phyloP scores from a whole-genome alignment of 2,797 vertebrate species.

The Phataginus tetradactyla region DNA sequence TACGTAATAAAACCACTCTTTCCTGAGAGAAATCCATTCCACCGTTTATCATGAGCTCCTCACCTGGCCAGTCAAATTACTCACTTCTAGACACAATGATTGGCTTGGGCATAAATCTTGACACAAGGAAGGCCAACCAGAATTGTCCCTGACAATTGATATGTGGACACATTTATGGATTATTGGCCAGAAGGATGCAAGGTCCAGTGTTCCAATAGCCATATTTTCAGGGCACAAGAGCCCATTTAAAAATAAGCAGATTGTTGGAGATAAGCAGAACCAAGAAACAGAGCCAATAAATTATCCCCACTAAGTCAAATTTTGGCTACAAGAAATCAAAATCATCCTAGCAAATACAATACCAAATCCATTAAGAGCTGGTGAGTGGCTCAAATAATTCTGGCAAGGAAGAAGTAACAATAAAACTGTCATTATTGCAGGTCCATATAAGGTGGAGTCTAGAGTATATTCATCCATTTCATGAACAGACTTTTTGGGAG shows the following conservation, averaged over 20 bases:
- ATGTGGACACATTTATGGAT: not conserved
- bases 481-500: not conserved
- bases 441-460: not conserved
- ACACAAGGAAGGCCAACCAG: not conserved
- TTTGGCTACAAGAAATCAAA: conserved; percentile 32
- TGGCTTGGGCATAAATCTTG: not conserved
- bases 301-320: not conserved
- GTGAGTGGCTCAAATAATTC: not conserved
- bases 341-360: not conserved
- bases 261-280: conserved; percentile 27
- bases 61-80: not conserved
- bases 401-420: conserved; percentile 14
- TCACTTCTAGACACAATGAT: not conserved
- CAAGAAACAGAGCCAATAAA: conserved; percentile 37
- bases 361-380: not conserved
- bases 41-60: not conserved
- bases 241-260: not conserved
- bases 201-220: not conserved
- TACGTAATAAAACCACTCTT: conserved; percentile 6
- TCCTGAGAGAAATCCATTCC: not conserved
- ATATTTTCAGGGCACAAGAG: conserved; percentile 14
- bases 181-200: not conserved
- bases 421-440: not conserved
- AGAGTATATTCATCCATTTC: not conserved
- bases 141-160: not conserved